phyloP scores from a whole-genome alignment of 2,113 vertebrate species.

The Empidonax alnorum region DNA sequence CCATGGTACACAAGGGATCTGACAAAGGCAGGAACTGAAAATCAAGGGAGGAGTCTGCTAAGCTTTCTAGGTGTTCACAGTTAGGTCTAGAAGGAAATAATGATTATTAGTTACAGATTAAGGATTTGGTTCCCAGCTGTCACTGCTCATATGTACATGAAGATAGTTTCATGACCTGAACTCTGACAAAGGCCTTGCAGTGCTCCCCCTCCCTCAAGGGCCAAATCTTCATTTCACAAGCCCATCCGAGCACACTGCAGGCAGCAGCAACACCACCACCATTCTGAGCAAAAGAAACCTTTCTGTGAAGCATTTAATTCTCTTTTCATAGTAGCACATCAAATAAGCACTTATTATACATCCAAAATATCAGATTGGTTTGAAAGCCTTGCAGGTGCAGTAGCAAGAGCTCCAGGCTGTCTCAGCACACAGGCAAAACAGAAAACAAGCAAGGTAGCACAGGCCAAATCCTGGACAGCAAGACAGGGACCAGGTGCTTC shows the following conservation, averaged over 20 bases:
- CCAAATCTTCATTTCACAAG: not conserved
- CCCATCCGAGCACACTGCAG: accelerated
- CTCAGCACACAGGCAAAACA: not conserved
- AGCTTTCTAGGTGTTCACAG: not conserved
- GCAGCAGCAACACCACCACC: not conserved
- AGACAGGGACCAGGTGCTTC: not conserved
- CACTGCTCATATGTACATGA: not conserved
- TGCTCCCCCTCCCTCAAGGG: not conserved
- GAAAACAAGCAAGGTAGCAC: not conserved
- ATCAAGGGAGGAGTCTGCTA: not conserved
- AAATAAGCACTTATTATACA: not conserved
- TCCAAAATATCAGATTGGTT: accelerated
- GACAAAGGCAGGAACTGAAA: not conserved
- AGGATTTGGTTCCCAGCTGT: not conserved
- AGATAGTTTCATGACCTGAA: not conserved
- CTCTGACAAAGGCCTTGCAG: not conserved
- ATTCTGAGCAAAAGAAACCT: not conserved
- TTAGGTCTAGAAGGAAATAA: not conserved
- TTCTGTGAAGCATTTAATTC: not conserved
- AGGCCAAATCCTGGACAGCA: not conserved
- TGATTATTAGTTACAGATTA: not conserved
- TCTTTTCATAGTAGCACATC: not conserved
- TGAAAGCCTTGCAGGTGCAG: not conserved
- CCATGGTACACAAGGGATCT: not conserved
- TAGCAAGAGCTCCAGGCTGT: not conserved